Evolutionary conservation across 2,113 vertebrate species (phyloP), one percentile per base, ranked within the genome.

Genomic region (Zosterops japonicus): DNA sequence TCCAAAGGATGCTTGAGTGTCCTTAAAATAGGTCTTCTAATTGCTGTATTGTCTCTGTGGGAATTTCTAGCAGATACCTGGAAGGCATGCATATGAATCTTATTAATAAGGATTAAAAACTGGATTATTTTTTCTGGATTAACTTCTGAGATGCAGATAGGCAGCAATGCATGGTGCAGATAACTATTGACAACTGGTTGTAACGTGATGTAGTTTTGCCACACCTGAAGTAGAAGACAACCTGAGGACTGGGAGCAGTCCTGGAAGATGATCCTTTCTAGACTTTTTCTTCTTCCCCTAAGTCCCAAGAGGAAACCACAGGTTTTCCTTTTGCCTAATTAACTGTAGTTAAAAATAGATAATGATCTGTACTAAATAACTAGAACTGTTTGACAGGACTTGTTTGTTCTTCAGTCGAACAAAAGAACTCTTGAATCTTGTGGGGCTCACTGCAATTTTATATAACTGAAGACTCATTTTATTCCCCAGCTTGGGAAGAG

Each of bases 281-380:
- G 20, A 5, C 2, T 25, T 28, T 35, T 31, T 5, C 29, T 19
- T 61, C 29, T 4, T 3, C 4, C 18, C 7, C 3, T 0, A 78
- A 83, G 6, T 83, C 31, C 35, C 42, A 23, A 82, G n/a, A 70
- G 55, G 25, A 90, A 88, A 63, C 9, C 5, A 46, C 23, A 4
- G 5, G 1, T 83, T 87, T 76, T 52, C 36, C 22, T 64, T 61
- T 46, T 69, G 42, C 20, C 49, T 49, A 31, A 72, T 49, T 70
- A 83, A 50, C 63, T 21, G 13, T 2, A 67, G 18, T 28, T 67
- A 63, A 57, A 68, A 75, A 6, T 27, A 84, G 75, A 80, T 42
- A 1, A 91, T n/a, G 15, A 80, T 63, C 36, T 57, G 23, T 19
- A 35, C 25, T 33, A 53, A 83, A 6, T 19, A 92, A 63, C 20